These are phyloP conservation scores for Xyliphius kryptos DNA, from an alignment of 2,113 vertebrate species.

Conservation along the genomic window DNA sequence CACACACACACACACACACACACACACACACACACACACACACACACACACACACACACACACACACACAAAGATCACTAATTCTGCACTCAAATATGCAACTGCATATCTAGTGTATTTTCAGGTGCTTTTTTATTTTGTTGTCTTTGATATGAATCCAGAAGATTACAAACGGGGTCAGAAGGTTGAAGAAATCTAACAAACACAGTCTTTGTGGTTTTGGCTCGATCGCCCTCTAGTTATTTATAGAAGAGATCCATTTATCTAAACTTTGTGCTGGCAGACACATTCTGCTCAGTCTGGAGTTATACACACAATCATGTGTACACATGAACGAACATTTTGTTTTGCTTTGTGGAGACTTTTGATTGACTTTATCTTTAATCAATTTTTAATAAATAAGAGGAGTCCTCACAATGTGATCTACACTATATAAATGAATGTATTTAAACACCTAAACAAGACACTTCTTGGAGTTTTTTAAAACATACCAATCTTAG, in stretches of 20 bases:
- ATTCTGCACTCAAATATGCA: not conserved
- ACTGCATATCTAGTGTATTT: not conserved
- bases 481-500: too few species aligned
- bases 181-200: constrained; percentile 49
- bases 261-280: constrained; percentile 54
- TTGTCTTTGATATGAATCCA: constrained; percentile 23
- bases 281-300: constrained; percentile 46
- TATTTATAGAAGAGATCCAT: constrained; percentile 63
- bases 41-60: too few species aligned
- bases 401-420: too few species aligned
- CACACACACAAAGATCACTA: too few species aligned
- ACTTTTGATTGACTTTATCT: too few species aligned
- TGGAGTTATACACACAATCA: constrained; percentile 45
- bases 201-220: constrained; percentile 49
- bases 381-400: too few species aligned
- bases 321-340: not conserved
- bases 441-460: too few species aligned
- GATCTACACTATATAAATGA: too few species aligned
- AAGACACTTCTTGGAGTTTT: too few species aligned
- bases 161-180: constrained; percentile 26
- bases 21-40: too few species aligned
- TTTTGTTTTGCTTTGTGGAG: too few species aligned
- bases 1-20: too few species aligned
- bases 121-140: not conserved
- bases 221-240: constrained; percentile 50